Conservation (phyloP, 2,113 vertebrate genomes). For the Tonatia bakeri region DNA sequence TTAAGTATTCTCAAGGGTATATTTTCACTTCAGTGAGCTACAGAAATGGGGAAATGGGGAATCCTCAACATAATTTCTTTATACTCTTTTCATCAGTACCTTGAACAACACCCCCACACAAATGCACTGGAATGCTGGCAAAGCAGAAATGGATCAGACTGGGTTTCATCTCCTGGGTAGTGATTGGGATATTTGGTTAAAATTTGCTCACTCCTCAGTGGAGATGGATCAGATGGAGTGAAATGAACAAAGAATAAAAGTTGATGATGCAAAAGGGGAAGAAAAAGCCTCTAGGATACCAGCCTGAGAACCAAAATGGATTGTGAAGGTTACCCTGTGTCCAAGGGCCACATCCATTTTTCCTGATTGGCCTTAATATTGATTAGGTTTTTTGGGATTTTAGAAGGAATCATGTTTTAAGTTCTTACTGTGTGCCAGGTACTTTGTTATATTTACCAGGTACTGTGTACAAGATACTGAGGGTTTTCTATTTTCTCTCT, state of each 20-base stretch:
- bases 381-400: not conserved
- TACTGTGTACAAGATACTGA: too few species aligned
- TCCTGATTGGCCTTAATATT: not conserved
- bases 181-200: not conserved
- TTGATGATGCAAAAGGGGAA: accelerated
- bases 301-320: not conserved
- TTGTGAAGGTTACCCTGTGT: not conserved
- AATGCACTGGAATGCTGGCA: not conserved
- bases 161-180: not conserved
- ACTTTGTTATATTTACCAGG: not conserved
- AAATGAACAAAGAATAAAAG: not conserved
- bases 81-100: not conserved
- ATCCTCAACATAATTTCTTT: not conserved
- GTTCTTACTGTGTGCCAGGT: not conserved
- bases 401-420: not conserved
- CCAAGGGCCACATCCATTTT: not conserved
- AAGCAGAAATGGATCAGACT: not conserved
- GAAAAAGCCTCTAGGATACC: not conserved
- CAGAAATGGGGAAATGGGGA: not conserved
- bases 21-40: not conserved
- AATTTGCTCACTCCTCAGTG: not conserved
- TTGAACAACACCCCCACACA: not conserved
- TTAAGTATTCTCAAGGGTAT: not conserved
- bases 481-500: not conserved
- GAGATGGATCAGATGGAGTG: not conserved